Percentiles rank a stretch among this genome's conserved stretches.
These are phyloP conservation scores for Hydractinia echinata DNA, from an alignment of 30 jellyfish, hydroid and myxozoan genomes.

Conservation along the genomic window DNA sequence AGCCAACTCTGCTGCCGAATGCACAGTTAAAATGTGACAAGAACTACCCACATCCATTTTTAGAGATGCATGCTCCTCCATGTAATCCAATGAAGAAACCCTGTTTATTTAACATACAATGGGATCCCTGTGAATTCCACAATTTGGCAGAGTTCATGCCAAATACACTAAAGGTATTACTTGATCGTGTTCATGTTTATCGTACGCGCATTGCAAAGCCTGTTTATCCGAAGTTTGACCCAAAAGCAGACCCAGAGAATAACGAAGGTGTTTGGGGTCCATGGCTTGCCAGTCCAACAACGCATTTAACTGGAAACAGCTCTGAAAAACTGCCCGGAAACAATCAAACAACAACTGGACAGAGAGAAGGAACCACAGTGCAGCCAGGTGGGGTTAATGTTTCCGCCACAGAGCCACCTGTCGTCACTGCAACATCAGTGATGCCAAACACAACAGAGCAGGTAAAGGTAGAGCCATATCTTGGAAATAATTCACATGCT, in stretches of 20 bases:
- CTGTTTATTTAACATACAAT: constrained; percentile 90
- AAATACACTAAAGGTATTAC: constrained; percentile 72
- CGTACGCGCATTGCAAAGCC: constrained; percentile 66
- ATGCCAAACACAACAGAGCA: too few species aligned
- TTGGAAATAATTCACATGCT: too few species aligned
- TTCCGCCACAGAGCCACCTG: too few species aligned
- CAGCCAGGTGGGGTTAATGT: too few species aligned
- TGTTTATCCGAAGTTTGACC: constrained; percentile 64
- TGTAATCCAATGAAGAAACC: constrained; percentile 97
- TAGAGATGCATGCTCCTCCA: constrained; percentile 97
- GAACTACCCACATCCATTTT: constrained; percentile 92
- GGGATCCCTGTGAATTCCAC: constrained; percentile 99
- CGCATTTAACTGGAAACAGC: background rate
- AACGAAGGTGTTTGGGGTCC: constrained; percentile 86
- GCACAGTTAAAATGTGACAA: constrained; percentile 82
- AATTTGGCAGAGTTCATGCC: constrained; percentile 98
- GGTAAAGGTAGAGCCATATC: too few species aligned
- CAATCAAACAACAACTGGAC: too few species aligned
- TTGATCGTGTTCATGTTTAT: constrained; percentile 67
- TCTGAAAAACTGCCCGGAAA: too few species aligned
- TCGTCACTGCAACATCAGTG: too few species aligned
- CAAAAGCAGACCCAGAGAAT: constrained; percentile 78
- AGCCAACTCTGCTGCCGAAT: constrained; percentile 35
- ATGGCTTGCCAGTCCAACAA: constrained; percentile 43
- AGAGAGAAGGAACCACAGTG: too few species aligned